A percentile compares a stretch with the other conserved stretches of the same genome.
phyloP scores from a whole-genome alignment of 1,140 invertebrate genomes.

The Carcinoscorpius rotundicauda region DNA sequence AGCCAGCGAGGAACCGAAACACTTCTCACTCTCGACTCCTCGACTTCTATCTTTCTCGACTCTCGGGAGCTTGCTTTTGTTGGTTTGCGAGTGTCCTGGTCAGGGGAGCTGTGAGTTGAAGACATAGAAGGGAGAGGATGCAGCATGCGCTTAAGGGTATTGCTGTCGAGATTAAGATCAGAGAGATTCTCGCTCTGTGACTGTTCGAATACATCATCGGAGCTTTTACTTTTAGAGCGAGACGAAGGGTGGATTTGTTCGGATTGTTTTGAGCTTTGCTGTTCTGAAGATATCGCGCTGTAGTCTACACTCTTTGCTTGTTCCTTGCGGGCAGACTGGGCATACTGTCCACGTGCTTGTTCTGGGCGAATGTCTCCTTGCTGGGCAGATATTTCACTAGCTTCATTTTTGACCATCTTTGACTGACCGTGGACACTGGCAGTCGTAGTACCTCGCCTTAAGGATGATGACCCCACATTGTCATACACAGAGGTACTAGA shows the following conservation, averaged over 20 bases:
- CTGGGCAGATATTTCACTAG: background rate
- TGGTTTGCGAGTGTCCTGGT: conserved; percentile 58
- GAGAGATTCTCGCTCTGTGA: conserved; percentile 30
- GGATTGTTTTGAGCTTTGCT: background rate
- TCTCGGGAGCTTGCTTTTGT: conserved; percentile 16
- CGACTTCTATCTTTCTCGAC: conserved; percentile 12
- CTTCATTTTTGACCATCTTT: background rate
- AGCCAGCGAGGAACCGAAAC: background rate
- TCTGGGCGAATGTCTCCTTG: conserved; percentile 7
- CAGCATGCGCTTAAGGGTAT: conserved; percentile 82
- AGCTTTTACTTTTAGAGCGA: conserved; percentile 49
- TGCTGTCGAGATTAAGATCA: conserved; percentile 49
- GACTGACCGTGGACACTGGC: conserved; percentile 18
- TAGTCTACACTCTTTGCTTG: conserved; percentile 24
- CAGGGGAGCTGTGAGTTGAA: conserved; percentile 58
- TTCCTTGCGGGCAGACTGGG: conserved; percentile 20
- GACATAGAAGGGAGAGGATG: conserved; percentile 61
- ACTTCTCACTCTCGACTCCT: conserved; percentile 9
- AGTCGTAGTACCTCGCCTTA: conserved; percentile 29
- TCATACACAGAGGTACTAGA: conserved; percentile 82
- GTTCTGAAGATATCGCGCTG: conserved; percentile 1
- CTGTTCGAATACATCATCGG: conserved; percentile 61
- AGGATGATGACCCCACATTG: conserved; percentile 46
- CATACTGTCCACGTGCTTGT: conserved; percentile 20
- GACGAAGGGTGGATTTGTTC: conserved; percentile 3